phyloP scores from a whole-genome alignment of 92 coral and sea anemone genomes.

The Epizoanthus scotinus region DNA sequence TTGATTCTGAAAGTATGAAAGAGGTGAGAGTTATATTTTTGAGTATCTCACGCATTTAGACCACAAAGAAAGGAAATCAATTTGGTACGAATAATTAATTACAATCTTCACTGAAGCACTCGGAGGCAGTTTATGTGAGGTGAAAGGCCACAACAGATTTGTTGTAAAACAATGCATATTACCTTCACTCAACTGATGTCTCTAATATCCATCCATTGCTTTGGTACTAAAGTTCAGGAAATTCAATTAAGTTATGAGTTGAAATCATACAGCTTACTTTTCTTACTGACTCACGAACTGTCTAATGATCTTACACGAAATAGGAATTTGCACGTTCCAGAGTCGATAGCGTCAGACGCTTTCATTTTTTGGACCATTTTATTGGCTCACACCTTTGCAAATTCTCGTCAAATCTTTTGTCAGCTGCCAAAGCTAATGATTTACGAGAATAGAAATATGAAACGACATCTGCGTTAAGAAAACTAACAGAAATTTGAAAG shows the following conservation, averaged over 20 bases:
- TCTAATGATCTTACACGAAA: not conserved
- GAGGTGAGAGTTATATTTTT: slow-evolving; percentile 15
- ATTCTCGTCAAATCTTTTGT: slow-evolving; percentile 32
- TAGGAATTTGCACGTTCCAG: not conserved
- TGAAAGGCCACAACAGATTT: slow-evolving; percentile 18
- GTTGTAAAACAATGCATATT: slow-evolving; percentile 13
- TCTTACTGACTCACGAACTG: slow-evolving; percentile 11
- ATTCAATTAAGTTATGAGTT: slow-evolving; percentile 28
- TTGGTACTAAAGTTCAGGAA: slow-evolving; percentile 30
- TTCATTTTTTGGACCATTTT: slow-evolving; percentile 33
- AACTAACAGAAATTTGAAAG: not conserved
- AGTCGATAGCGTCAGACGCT: slow-evolving; percentile 22
- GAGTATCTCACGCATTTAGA: not conserved
- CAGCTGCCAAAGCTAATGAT: slow-evolving; percentile 40
- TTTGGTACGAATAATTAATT: not conserved
- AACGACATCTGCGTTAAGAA: not conserved
- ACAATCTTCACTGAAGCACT: not conserved
- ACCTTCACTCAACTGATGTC: slow-evolving; percentile 39
- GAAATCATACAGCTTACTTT: slow-evolving; percentile 4
- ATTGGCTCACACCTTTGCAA: slow-evolving; percentile 31
- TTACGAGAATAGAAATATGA: slow-evolving; percentile 40
- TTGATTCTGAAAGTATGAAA: slow-evolving; percentile 5
- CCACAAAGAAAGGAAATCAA: not conserved
- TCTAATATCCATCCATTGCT: slow-evolving; percentile 29
- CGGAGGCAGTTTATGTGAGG: slow-evolving; percentile 11